Conservation (phyloP, 37 sponge, comb jelly and placozoan species). For the Axinella damicornis region DNA sequence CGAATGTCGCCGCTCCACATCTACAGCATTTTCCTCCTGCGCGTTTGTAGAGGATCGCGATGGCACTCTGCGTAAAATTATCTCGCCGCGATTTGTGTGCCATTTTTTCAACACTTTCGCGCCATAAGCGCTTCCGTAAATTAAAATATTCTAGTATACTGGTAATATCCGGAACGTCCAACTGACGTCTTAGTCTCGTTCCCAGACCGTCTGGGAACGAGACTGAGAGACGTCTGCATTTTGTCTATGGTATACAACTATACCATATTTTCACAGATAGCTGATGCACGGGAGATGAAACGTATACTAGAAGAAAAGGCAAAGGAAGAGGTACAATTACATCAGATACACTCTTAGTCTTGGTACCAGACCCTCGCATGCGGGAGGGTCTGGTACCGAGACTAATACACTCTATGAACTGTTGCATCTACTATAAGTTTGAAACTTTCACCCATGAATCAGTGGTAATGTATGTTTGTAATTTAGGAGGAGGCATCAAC, state of each 20-base stretch:
- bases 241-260: background rate
- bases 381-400: too few species aligned
- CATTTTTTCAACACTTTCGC: background rate
- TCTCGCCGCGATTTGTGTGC: constrained; percentile 34
- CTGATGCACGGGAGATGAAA: constrained; percentile 33
- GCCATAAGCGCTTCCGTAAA: background rate
- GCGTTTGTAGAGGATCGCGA: constrained; percentile 46
- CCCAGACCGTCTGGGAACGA: too few species aligned
- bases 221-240: too few species aligned
- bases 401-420: too few species aligned
- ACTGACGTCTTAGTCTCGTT: too few species aligned
- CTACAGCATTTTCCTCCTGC: constrained; percentile 71
- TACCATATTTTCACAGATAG: constrained; percentile 3
- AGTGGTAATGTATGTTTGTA: background rate
- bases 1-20: constrained; percentile 65
- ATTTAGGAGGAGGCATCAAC: too few species aligned
- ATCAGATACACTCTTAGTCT: too few species aligned
- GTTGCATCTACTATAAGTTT: too few species aligned
- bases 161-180: too few species aligned
- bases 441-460: too few species aligned
- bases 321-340: constrained; percentile 5
- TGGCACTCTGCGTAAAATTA: constrained; percentile 52
- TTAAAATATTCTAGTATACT: too few species aligned
- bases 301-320: constrained; percentile 8
- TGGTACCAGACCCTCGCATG: too few species aligned